phyloP scores from a whole-genome alignment of 2,113 vertebrate species.

The Cololabis saira region DNA sequence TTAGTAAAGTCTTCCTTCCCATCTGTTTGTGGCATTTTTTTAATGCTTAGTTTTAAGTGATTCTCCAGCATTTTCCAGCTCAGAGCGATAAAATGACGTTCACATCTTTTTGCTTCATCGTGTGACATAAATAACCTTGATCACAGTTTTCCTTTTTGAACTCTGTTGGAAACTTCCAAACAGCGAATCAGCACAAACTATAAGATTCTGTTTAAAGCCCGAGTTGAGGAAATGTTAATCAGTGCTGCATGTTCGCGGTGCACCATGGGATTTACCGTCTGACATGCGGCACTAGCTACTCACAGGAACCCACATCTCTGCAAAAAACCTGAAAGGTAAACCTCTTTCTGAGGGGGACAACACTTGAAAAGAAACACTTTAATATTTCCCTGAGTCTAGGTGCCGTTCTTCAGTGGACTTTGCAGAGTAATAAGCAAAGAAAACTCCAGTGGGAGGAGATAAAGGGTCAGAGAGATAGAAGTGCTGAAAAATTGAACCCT shows the following conservation, averaged over 20 bases:
- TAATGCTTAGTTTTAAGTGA: slow-evolving; percentile 51
- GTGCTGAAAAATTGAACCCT: slow-evolving; percentile 45
- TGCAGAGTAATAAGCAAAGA: slow-evolving; percentile 17
- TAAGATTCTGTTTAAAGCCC: slow-evolving; percentile 27
- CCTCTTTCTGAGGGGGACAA: no score
- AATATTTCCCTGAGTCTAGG: slow-evolving; percentile 15
- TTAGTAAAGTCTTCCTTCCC: slow-evolving; percentile 25
- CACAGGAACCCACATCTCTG: not conserved
- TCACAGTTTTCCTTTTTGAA: slow-evolving; percentile 63
- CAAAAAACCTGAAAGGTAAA: no score
- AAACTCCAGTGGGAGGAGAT: slow-evolving; percentile 3
- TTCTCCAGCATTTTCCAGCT: slow-evolving; percentile 24
- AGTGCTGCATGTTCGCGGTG: slow-evolving; percentile 20
- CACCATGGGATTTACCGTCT: slow-evolving; percentile 14
- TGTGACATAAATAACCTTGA: slow-evolving; percentile 59
- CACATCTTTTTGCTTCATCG: slow-evolving; percentile 42
- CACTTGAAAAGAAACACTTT: not conserved
- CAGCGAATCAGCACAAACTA: slow-evolving; percentile 51
- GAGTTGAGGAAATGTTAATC: slow-evolving; percentile 46
- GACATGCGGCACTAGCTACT: not conserved
- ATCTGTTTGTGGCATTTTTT: slow-evolving; percentile 26
- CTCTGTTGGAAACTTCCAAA: slow-evolving; percentile 20
- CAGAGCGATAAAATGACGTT: slow-evolving; percentile 53
- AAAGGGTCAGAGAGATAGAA: slow-evolving; percentile 27
- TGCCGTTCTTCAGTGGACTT: slow-evolving; percentile 16